phyloP scores from a whole-genome alignment of 92 coral and sea anemone species.

The Bergia sp. region DNA sequence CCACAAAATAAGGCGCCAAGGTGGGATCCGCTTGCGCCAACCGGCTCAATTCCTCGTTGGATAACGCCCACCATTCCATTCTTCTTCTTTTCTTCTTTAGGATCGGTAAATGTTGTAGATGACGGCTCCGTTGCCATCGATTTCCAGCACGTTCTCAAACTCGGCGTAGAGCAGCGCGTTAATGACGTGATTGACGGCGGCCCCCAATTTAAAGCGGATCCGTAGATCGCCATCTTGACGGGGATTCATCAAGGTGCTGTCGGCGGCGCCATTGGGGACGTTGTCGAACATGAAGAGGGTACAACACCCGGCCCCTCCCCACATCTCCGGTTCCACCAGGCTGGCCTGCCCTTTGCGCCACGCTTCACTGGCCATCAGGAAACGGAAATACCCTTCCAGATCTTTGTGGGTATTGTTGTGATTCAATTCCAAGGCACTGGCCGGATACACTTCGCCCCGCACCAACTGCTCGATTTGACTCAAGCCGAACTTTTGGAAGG shows the following conservation, averaged over 20 bases:
- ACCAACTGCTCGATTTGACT: conserved; percentile 31
- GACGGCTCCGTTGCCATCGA: conserved; percentile 36
- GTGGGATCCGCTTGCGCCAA: conserved; percentile 41
- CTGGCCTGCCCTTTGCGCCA: conserved; percentile 1
- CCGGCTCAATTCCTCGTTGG: conserved; percentile 12
- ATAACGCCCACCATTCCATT: conserved; percentile 33
- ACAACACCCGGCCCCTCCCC: conserved; percentile 47
- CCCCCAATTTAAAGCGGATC: conserved; percentile 52
- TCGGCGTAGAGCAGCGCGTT: conserved; percentile 39
- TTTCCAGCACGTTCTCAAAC: conserved; percentile 38
- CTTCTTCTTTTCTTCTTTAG: not conserved
- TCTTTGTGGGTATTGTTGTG: conserved; percentile 29
- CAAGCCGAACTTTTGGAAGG: conserved; percentile 6
- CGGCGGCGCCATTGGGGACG: conserved; percentile 35
- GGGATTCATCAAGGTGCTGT: conserved; percentile 30
- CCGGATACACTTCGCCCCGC: conserved; percentile 48
- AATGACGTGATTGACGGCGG: conserved; percentile 39
- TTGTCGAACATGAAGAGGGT: conserved; percentile 50
- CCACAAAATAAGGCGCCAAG: conserved; percentile 38
- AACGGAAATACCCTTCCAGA: conserved; percentile 37
- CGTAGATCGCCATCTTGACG: conserved; percentile 2
- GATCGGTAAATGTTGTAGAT: conserved; percentile 39
- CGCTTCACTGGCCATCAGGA: conserved; percentile 40
- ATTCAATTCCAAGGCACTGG: conserved; percentile 14
- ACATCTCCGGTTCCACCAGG: conserved; percentile 9